Evolutionary conservation across 2,888 invertebrate genomes (phyloP), one percentile per base, ranked within the genome.

Genomic region (Oxycera nigricornis): DNA sequence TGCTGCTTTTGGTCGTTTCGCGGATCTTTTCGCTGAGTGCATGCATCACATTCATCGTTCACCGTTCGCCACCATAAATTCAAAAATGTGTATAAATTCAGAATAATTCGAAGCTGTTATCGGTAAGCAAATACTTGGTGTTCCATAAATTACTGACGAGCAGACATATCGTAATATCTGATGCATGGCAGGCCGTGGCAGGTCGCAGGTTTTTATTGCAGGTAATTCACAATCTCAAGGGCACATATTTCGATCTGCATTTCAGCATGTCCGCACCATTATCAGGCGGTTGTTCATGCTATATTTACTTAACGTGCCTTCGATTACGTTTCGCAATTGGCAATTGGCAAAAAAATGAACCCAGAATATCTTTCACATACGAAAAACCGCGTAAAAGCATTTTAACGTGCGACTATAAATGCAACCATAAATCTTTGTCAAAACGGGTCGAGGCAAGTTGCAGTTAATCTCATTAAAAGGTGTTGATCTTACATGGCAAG

Each of bases 111-210:
- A 35, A 26, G 41, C 50, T 41, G 46, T 50, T 68, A 68, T 68
- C 68, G 28, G 50, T 68, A 50, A 68, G 50, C 68, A 68, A 68
- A 68, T 68, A 68, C 30, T 28, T 30, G 26, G 50, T 68, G 50
- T 50, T 50, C 68, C 68, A 68, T 68, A 68, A 68, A 68, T 68
- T 68, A 68, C 68, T 68, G 68, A 68, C 68, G 50, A 62, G 26
- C 61, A 9, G 68, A 50, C 46, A 46, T 68, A 68, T 68, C 68
- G 68, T 14, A 22, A 39, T 50, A 46, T 68, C 35, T 35, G 17
- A 24, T 59, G 57, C 41, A 22, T 14, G 39, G 62, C 4, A 35
- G 17, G 61, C 50, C 26, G 20, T 68, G 67, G 50, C 68, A 68
- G 50, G 68, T 26, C 68, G 28, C 61, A 62, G 61, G 61, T 62